A percentile compares a stretch with the other conserved stretches of the same genome.
phyloP scores from a whole-genome alignment of 1,140 invertebrate genomes.

The Hyphantria cunea region DNA sequence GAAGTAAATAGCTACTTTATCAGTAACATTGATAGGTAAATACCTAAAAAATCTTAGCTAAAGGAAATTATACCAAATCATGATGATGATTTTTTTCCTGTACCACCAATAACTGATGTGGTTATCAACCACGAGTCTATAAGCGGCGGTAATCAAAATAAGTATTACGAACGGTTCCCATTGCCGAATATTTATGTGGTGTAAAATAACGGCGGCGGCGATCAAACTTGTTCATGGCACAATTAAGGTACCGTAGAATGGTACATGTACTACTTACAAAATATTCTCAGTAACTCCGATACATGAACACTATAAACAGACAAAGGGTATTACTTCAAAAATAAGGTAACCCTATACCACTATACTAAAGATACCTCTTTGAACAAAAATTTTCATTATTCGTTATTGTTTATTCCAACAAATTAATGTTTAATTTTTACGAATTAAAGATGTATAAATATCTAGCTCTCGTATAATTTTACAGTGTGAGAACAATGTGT shows the following conservation, averaged over 20 bases:
- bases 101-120: constrained; percentile 19
- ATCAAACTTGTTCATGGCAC: constrained; percentile 3
- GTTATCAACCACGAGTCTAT: constrained; percentile 24
- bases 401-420: no score
- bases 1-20: constrained; percentile 2
- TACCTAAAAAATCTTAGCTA: no score
- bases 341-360: constrained; percentile 47
- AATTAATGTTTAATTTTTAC: constrained; percentile 5
- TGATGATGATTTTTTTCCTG: constrained; percentile 19
- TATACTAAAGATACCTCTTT: no score
- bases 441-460: constrained; percentile 1
- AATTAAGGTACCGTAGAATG: constrained; percentile 6
- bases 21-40: no score
- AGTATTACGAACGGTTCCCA: constrained; percentile 19
- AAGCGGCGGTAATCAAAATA: constrained; percentile 26
- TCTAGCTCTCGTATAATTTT: constrained; percentile 11
- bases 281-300: constrained; percentile 11
- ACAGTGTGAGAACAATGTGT: constrained; percentile 13
- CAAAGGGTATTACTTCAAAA: constrained; percentile 59
- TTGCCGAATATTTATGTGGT: constrained; percentile 21
- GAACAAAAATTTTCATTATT: no score
- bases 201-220: constrained; percentile 9
- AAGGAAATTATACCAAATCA: constrained; percentile 18
- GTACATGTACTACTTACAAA: constrained; percentile 15
- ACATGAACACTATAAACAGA: constrained; percentile 18